phyloP scores from a whole-genome alignment of 1,140 invertebrate genomes.

The Gryllus bimaculatus region DNA sequence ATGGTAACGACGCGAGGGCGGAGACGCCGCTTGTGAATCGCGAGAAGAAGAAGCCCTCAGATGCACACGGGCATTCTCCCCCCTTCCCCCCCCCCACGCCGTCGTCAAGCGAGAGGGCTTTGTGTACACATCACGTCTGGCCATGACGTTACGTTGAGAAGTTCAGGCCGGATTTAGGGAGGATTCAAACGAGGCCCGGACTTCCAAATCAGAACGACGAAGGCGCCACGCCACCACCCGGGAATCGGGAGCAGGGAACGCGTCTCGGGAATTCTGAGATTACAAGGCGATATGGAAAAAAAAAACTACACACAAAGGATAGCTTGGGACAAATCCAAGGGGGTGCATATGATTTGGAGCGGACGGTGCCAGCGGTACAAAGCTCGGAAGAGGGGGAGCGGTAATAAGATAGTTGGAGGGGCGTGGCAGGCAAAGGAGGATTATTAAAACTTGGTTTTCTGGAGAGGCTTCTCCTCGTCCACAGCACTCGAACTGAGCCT shows the following conservation, averaged over 20 bases:
- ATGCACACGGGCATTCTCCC: background rate
- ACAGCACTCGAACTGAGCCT: no score
- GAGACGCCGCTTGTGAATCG: background rate
- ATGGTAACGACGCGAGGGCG: background rate
- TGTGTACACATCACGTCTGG: constrained; percentile 3
- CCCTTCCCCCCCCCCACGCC: no score
- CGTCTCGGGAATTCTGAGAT: background rate
- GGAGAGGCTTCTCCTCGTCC: no score
- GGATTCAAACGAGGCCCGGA: background rate
- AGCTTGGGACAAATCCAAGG: background rate
- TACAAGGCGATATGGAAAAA: background rate
- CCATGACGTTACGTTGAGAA: background rate
- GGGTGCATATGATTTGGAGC: background rate
- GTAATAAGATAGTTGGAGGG: background rate
- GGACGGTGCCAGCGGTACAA: background rate
- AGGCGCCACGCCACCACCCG: background rate
- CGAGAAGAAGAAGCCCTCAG: background rate
- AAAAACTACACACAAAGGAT: background rate
- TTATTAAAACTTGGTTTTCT: background rate
- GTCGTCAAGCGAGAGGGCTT: background rate
- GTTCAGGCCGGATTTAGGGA: background rate
- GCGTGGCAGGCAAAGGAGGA: background rate
- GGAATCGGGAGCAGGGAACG: background rate
- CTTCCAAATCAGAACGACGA: background rate
- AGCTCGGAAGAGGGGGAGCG: background rate